Base-by-base conservation (phyloP, 2,888 invertebrate genomes). In the Stenurella melanura region DNA sequence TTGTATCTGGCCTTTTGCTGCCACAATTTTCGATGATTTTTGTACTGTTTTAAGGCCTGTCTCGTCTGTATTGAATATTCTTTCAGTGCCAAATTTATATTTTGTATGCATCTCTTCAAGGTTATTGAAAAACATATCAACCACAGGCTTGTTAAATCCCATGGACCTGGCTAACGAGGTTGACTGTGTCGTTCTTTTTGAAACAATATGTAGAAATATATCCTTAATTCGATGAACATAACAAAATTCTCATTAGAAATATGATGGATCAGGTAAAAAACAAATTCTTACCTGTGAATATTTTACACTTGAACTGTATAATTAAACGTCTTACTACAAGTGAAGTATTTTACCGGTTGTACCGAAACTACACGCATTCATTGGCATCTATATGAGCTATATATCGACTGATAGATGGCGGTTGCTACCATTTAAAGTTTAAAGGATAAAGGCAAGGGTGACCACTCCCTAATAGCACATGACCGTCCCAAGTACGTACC, bases 21-120 rank as follows among this genome's bases (percentile, higher is more conserved):
- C 74, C 0, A 78, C 11, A 19, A 78, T 70, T 63, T 73, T 73
- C 0, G 17, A 38, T 34, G 58, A n/a, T 1, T 30, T 64, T 63
- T 78, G 81, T 38, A 81, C 50, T 26, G 26, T 26, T 50, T 3
- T 50, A 50, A 5, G 50, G 50, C 4, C 12, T 9, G 50, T 5
- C 85, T 11, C 83, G 86, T 69, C 57, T 6, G 17, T 19, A 56
- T 26, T 69, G n/a, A 1, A 69, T 57, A 56, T 50, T 50, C 50
- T 50, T 2, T 50, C n/a, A 5, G 50, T 3, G 9, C 12, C 9
- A 50, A 50, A 50, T 15, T 50, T 50, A 50, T 50, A 6, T 9
- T 50, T 50, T 5, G 12, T 9, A 50, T 5, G n/a, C 50, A 50
- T 1, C 50, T 50, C n/a, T 9, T 50, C 50, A 50, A 50, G 3